A percentile compares a stretch with the other conserved stretches of the same genome.
Conservation (phyloP, 2,113 vertebrate species). For the Sminthopsis crassicaudata region DNA sequence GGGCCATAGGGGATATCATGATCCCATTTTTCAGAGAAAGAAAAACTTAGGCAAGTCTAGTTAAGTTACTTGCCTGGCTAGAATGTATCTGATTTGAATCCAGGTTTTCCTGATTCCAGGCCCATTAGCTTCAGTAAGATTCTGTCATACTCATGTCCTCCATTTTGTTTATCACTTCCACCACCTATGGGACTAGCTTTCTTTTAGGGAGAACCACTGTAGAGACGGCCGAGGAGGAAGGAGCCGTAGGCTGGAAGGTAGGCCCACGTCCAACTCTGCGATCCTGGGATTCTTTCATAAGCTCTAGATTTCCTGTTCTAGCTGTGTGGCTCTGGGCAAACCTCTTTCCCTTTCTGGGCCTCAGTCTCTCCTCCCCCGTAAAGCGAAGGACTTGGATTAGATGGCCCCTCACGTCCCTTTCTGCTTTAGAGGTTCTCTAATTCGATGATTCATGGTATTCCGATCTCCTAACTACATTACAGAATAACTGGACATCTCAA, state of each 20-base stretch:
- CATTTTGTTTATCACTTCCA: neutral
- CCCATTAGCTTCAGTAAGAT: neutral
- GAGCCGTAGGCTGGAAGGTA: neutral
- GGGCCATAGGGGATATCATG: neutral
- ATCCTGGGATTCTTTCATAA: neutral
- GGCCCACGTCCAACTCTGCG: neutral
- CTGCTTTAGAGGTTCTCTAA: neutral
- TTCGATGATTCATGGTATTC: neutral
- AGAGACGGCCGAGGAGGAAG: neutral
- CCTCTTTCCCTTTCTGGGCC: neutral
- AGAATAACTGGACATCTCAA: neutral
- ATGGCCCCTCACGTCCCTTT: neutral
- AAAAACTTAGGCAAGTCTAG: neutral
- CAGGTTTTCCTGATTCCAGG: neutral
- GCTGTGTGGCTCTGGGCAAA: neutral
- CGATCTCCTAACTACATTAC: neutral
- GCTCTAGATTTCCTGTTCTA: neutral
- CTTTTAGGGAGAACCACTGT: neutral
- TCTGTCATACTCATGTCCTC: neutral
- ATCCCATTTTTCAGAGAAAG: neutral
- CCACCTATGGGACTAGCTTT: neutral
- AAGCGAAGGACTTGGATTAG: neutral
- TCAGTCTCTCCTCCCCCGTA: neutral
- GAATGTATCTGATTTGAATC: neutral
- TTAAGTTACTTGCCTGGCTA: neutral